phyloP scores from a whole-genome alignment of 2,113 vertebrate species.

The Python bivittatus region DNA sequence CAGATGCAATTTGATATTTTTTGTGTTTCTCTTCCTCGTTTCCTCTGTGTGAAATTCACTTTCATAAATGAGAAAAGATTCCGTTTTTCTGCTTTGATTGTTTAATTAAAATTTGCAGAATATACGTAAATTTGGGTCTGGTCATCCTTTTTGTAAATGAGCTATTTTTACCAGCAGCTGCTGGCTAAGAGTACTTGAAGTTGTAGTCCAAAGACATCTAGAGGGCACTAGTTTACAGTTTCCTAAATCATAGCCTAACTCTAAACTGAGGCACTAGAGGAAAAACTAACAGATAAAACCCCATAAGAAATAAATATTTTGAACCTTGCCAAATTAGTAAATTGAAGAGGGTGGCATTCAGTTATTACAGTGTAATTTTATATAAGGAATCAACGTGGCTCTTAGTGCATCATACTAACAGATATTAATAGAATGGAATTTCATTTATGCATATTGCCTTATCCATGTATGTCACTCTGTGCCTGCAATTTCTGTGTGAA shows the following conservation, averaged over 20 bases:
- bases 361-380: neutral
- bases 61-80: no score
- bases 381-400: neutral
- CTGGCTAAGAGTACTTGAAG: neutral
- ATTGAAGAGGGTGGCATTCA: neutral
- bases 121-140: no score
- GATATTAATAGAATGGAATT: neutral
- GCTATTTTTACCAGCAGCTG: neutral
- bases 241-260: neutral
- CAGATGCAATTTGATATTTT: neutral
- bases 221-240: neutral
- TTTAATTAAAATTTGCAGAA: no score
- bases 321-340: neutral
- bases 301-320: neutral
- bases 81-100: no score
- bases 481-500: neutral
- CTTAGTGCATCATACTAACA: neutral
- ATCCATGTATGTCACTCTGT: no score
- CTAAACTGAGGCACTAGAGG: neutral
- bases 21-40: neutral
- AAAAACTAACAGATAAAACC: neutral
- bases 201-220: neutral
- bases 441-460: no score
- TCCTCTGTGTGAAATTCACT: neutral
- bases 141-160: no score